A percentile compares a stretch with the other conserved stretches of the same genome.
Evolutionary conservation across 2,888 invertebrate genomes (phyloP).

Genomic region (Parthenolecanium corni): DNA sequence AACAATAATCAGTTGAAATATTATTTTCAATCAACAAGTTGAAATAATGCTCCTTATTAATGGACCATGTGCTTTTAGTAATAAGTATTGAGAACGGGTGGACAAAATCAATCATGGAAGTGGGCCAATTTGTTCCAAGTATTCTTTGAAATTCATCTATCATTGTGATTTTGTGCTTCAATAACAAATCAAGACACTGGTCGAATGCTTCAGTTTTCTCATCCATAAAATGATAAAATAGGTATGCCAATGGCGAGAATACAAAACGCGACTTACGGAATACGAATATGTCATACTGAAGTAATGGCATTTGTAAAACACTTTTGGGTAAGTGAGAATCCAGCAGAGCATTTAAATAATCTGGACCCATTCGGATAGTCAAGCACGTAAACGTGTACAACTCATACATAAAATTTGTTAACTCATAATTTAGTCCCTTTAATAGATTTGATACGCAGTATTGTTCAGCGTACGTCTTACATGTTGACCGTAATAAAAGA

Average conservation of each 20-base stretch:
- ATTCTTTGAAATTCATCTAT: neutral
- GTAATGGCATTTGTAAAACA: constrained; percentile 1
- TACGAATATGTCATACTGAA: neutral
- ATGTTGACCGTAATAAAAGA: neutral
- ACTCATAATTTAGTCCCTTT: neutral
- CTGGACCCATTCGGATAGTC: neutral
- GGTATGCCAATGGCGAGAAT: constrained; percentile 9
- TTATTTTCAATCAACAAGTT: neutral
- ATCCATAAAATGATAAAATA: neutral
- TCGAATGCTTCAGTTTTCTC: neutral
- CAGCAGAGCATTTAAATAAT: neutral
- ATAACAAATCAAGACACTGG: neutral
- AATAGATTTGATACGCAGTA: neutral
- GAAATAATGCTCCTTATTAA: neutral
- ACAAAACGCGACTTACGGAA: too few relatives aligned
- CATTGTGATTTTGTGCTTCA: neutral
- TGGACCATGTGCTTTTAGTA: neutral
- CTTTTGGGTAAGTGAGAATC: neutral
- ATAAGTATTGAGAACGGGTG: constrained; percentile 2
- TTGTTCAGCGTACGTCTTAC: neutral
- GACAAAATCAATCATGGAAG: neutral
- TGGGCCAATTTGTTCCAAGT: neutral
- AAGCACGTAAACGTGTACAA: constrained; percentile 3
- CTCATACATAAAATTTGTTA: too few relatives aligned
- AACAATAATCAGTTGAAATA: constrained; percentile 9